Percentiles rank a stretch among this genome's conserved stretches.
phyloP scores from a whole-genome alignment of 2,888 invertebrate genomes.

The Mesodorylaimus sp. region DNA sequence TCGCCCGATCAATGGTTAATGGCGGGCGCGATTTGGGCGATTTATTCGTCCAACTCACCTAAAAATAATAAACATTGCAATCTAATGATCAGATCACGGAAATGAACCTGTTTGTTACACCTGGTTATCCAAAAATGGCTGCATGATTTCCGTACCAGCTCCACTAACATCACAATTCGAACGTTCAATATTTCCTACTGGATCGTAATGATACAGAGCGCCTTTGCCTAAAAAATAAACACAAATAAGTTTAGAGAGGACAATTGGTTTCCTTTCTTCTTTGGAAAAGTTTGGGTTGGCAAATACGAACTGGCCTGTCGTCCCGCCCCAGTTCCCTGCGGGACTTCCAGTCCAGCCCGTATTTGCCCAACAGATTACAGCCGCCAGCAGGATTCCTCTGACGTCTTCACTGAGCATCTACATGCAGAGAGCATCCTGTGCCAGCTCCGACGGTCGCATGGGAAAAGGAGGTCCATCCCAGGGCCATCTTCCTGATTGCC shows the following conservation, averaged over 20 bases:
- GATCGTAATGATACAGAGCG: constrained; percentile 86
- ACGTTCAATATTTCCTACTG: constrained; percentile 80
- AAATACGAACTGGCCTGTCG: too few relatives aligned
- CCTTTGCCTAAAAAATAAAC: constrained; percentile 49
- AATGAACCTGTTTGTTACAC: constrained; percentile 28
- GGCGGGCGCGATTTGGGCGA: constrained; percentile 27
- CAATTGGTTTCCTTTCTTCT: too few relatives aligned
- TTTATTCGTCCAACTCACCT: constrained; percentile 53
- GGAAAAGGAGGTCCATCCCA: too few relatives aligned
- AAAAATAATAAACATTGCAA: constrained; percentile 13
- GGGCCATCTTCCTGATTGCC: too few relatives aligned
- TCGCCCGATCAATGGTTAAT: constrained; percentile 57
- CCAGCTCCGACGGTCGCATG: too few relatives aligned
- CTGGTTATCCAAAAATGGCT: constrained; percentile 88
- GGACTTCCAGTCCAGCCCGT: too few relatives aligned
- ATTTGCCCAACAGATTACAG: too few relatives aligned
- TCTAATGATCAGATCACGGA: background rate
- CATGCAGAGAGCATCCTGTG: too few relatives aligned
- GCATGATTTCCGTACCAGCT: constrained; percentile 56
- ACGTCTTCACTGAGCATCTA: too few relatives aligned
- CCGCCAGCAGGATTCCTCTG: too few relatives aligned
- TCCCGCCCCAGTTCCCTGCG: too few relatives aligned
- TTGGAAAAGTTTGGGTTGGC: too few relatives aligned
- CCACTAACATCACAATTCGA: constrained; percentile 70
- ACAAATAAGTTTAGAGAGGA: background rate